phyloP scores from a whole-genome alignment of 2,888 invertebrate genomes.

The Noctua janthina region DNA sequence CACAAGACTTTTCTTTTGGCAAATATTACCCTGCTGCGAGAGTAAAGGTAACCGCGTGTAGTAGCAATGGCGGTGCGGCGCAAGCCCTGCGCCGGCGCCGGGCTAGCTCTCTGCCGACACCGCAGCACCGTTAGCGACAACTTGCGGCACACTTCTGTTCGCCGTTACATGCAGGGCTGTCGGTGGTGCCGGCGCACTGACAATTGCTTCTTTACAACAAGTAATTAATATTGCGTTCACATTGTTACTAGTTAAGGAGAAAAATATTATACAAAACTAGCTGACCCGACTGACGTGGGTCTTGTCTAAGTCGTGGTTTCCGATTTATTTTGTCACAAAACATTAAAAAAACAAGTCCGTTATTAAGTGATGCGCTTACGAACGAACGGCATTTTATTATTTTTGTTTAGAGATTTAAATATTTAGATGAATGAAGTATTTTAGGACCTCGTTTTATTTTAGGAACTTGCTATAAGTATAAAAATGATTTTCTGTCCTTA shows the following conservation, averaged over 20 bases:
- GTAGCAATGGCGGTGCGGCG: background rate
- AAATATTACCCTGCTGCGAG: background rate
- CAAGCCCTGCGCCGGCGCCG: constrained; percentile 39
- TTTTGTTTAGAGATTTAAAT: too few species aligned
- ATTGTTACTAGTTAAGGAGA: background rate
- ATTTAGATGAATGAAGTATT: background rate
- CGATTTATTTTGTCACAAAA: background rate
- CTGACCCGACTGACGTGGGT: background rate
- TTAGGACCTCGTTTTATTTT: background rate
- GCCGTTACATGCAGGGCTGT: constrained; percentile 66
- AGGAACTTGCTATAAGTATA: background rate
- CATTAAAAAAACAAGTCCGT: background rate
- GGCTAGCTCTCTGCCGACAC: constrained; percentile 54
- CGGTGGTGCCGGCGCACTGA: constrained; percentile 1
- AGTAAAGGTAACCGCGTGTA: background rate
- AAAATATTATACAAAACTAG: background rate
- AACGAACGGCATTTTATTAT: background rate
- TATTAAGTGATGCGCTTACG: background rate
- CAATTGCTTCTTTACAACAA: background rate
- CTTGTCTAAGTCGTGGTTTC: background rate
- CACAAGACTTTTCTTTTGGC: background rate
- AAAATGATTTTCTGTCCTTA: background rate
- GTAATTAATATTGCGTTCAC: background rate
- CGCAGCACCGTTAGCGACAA: constrained; percentile 67
- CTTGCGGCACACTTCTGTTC: constrained; percentile 61